phyloP scores from a whole-genome alignment of 2,888 invertebrate genomes.

The Epirrhoe alternata region DNA sequence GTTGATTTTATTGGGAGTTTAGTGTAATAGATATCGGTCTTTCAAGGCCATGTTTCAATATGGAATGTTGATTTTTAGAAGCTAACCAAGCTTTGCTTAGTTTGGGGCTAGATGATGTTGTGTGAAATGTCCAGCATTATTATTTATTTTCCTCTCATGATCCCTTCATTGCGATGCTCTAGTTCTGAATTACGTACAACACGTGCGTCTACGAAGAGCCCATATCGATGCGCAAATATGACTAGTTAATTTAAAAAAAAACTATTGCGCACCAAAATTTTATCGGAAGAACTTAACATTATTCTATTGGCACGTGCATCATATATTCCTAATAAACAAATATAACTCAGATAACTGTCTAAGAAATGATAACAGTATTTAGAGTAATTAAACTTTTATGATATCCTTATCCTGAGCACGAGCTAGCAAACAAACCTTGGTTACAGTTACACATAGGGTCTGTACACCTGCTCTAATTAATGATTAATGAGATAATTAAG shows the following conservation, averaged over 20 bases:
- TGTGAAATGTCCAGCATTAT: too few species aligned
- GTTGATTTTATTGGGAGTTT: conserved; percentile 4
- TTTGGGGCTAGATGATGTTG: too few species aligned
- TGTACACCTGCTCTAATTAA: neutral
- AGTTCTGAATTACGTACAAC: too few species aligned
- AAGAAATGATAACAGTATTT: conserved; percentile 23
- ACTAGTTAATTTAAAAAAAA: neutral
- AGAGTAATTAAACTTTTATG: conserved; percentile 11
- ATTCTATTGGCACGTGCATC: conserved; percentile 18
- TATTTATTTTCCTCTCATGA: too few species aligned
- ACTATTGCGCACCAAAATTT: conserved; percentile 6
- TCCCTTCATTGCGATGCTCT: too few species aligned
- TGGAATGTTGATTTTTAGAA: neutral
- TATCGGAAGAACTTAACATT: neutral
- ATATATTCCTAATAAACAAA: conserved; percentile 17
- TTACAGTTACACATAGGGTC: neutral
- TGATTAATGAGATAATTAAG: neutral
- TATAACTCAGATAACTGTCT: conserved; percentile 19
- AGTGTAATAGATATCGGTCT: neutral
- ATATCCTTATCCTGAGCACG: conserved; percentile 19
- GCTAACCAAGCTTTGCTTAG: too few species aligned
- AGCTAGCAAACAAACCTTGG: conserved; percentile 13
- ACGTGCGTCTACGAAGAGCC: neutral
- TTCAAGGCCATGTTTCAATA: neutral
- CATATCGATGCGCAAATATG: neutral